These are phyloP conservation scores for Rhinogobius similis DNA, from an alignment of 2,113 vertebrate species.

Conservation along the genomic window DNA sequence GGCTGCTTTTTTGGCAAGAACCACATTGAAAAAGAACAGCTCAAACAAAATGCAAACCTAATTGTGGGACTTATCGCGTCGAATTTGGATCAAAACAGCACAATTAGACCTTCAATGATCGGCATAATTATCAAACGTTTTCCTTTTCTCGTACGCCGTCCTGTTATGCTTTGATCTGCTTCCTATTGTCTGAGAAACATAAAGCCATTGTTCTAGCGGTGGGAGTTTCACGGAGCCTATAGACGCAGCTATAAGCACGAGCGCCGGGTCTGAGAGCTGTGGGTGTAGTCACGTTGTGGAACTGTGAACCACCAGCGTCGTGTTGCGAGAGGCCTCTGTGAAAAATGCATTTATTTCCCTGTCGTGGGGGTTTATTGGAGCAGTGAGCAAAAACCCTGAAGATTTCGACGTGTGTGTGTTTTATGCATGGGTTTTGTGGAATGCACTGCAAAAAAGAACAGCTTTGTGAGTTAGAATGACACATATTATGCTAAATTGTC, in stretches of 20 bases:
- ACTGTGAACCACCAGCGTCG: conserved; percentile 50
- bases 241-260: conserved; percentile 42
- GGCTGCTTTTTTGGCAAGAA: too few species aligned
- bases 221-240: conserved; percentile 50
- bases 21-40: too few species aligned
- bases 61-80: too few species aligned
- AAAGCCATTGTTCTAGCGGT: conserved; percentile 42
- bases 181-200: conserved; percentile 1
- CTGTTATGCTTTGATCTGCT: background rate
- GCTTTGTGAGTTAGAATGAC: too few species aligned
- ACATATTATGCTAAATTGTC: too few species aligned
- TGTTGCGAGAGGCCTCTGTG: conserved; percentile 59
- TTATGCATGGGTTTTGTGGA: conserved; percentile 3
- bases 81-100: too few species aligned
- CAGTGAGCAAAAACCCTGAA: conserved; percentile 17
- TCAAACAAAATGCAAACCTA: too few species aligned
- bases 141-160: background rate
- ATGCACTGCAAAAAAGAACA: background rate
- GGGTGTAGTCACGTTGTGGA: conserved; percentile 62
- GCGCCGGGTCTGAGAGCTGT: conserved; percentile 40
- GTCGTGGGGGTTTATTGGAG: conserved; percentile 64
- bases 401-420: conserved; percentile 42
- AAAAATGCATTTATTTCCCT: conserved; percentile 71
- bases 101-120: too few species aligned
- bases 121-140: background rate